A percentile compares a stretch with the other conserved stretches of the same genome.
Evolutionary conservation across 2,797 vertebrate species (phyloP).

Genomic region (Gymnothorax javanicus): DNA sequence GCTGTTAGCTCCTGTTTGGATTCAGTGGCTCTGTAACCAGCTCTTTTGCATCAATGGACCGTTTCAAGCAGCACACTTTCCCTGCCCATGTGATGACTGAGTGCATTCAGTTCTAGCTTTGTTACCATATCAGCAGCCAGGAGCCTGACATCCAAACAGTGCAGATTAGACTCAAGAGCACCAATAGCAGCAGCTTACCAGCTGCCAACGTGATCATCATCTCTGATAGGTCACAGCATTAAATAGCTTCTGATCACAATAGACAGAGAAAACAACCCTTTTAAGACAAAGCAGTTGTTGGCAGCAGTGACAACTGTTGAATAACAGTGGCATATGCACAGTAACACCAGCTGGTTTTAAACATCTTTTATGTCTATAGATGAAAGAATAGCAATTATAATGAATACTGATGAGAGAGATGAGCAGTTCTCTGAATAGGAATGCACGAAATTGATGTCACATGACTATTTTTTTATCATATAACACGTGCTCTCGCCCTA

Average conservation of each 20-base stretch:
- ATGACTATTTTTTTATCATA: not conserved
- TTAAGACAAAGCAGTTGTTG: not conserved
- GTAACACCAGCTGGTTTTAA: not conserved
- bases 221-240: constrained; percentile 8
- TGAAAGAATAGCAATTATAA: constrained; percentile 15
- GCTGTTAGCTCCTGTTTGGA: too few species aligned
- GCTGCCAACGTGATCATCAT: not conserved
- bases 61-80: too few species aligned
- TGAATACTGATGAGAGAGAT: not conserved
- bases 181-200: not conserved
- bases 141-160: constrained; percentile 17
- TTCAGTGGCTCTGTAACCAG: too few species aligned
- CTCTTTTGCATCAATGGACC: too few species aligned
- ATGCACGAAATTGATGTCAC: not conserved
- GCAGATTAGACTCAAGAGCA: not conserved
- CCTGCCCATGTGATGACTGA: not conserved
- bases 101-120: not conserved
- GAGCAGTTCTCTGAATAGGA: not conserved
- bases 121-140: not conserved
- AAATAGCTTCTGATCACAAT: constrained; percentile 18
- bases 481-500: not conserved
- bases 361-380: not conserved
- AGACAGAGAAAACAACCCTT: constrained; percentile 2
- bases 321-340: not conserved
- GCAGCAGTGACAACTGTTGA: not conserved